A percentile compares a stretch with the other conserved stretches of the same genome.
Conservation (phyloP, 2,113 vertebrate genomes). For the Ophthalmolycus amberensis region DNA sequence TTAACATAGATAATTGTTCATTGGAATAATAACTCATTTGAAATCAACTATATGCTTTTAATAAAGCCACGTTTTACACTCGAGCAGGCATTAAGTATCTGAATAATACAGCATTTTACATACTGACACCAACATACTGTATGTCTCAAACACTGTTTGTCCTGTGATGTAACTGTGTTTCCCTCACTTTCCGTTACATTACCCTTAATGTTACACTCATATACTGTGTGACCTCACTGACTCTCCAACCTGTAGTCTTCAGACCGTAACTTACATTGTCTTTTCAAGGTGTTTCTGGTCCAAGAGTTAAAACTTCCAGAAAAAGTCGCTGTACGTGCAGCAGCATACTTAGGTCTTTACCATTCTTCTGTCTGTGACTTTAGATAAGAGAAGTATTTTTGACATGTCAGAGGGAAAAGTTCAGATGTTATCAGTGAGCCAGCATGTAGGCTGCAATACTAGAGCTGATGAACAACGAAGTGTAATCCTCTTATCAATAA, state of each 20-base stretch:
- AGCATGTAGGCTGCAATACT: not conserved
- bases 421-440: no score
- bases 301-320: not conserved
- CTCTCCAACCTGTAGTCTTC: not conserved
- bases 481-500: not conserved
- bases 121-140: no score
- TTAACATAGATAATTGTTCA: no score
- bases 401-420: no score
- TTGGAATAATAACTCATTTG: no score
- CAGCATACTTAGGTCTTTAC: not conserved
- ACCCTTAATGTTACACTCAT: not conserved
- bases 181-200: not conserved
- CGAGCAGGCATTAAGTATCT: no score
- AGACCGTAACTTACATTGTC: not conserved
- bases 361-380: not conserved
- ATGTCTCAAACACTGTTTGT: not conserved
- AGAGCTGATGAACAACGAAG: not conserved
- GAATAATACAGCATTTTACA: no score
- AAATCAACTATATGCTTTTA: no score
- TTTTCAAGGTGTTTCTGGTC: not conserved
- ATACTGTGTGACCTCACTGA: not conserved
- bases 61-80: no score
- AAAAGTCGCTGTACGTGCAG: rapidly evolving
- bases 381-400: not conserved
- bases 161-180: not conserved